Base-by-base conservation (phyloP, 1,140 invertebrate genomes). In the Drosophila tsacasi region DNA sequence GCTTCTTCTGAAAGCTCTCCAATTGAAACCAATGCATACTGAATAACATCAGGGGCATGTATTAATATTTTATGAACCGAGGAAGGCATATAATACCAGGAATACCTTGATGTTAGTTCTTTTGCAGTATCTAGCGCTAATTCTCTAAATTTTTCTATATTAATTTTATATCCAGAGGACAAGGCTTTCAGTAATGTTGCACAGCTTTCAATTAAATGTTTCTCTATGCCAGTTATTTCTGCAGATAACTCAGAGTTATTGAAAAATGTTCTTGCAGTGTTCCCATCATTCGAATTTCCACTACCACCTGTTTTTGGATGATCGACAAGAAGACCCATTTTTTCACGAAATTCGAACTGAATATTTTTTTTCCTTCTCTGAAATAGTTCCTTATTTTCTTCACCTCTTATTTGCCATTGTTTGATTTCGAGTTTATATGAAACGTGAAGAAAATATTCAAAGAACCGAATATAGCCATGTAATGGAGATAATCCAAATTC, bases 401-500 rank as follows among this genome's bases (percentile, higher is more conserved):
- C 19, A 6, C n/a, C 46, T 49, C 58, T 50, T 60, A 61, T 42
- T 68, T 61, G 58, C 46, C 65, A 62, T 30, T 68, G 44, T 23
- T 19, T 35, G 7, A 69, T 54, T 69, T 69, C 60, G 23, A 63
- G 60, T 54, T 25, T 52, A 71, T 71, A 55, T 25, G 47, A 71
- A 46, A 64, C 59, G 13, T 64, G 49, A 71, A 47, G n/a, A 44
- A 69, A 63, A 69, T 69, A 69, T 63, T 69, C 49, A 63, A 69
- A 69, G 37, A 69, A 69, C 7, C 59, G 27, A 62, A 62, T 69
- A n/a, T 63, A 69, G 1, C 27, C 58, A 62, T 69, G 57, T 69
- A 69, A 69, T 46, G 37, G 59, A 50, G 55, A 40, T 32, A 61
- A 42, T 50, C 44, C 32, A 52, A 61, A 61, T 49, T 68, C 15